A percentile compares a stretch with the other conserved stretches of the same genome.
phyloP scores from a whole-genome alignment of 37 sponge, comb jelly and placozoan genomes.

The Ephydatia muelleri region DNA sequence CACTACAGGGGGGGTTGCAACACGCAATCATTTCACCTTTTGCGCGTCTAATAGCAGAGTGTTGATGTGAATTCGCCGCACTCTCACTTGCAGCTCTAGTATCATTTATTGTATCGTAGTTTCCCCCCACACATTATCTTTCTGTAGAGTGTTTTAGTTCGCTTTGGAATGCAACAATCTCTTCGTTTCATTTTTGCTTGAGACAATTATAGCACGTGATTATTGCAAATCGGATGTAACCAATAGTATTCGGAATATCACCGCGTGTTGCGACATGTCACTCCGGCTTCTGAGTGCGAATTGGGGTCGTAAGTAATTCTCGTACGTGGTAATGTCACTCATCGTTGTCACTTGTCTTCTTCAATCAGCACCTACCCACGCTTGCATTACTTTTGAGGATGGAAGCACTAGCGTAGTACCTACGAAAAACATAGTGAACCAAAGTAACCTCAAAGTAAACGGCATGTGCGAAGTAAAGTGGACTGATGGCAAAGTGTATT shows the following conservation, averaged over 20 bases:
- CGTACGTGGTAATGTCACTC: background rate
- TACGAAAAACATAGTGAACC: background rate
- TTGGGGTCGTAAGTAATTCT: background rate
- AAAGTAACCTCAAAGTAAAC: background rate
- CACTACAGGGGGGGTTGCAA: background rate
- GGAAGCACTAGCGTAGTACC: background rate
- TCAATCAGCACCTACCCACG: background rate
- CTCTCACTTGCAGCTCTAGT: background rate
- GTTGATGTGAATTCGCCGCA: background rate
- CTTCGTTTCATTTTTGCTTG: slow-evolving; percentile 1
- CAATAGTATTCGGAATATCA: background rate
- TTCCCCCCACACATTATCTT: background rate
- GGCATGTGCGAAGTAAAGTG: background rate
- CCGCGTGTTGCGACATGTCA: too few species aligned
- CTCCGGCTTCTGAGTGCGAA: background rate
- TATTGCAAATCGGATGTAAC: background rate
- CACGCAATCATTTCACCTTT: background rate
- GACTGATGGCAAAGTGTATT: background rate
- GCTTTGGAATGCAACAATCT: background rate
- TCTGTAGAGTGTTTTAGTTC: background rate
- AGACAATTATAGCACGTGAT: slow-evolving; percentile 1
- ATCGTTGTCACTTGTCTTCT: slow-evolving; percentile 1
- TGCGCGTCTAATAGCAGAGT: background rate
- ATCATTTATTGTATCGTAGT: background rate
- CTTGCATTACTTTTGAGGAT: background rate